Evolutionary conservation across 2,113 vertebrate genomes (phyloP).

Genomic region (Pleuronectes platessa): DNA sequence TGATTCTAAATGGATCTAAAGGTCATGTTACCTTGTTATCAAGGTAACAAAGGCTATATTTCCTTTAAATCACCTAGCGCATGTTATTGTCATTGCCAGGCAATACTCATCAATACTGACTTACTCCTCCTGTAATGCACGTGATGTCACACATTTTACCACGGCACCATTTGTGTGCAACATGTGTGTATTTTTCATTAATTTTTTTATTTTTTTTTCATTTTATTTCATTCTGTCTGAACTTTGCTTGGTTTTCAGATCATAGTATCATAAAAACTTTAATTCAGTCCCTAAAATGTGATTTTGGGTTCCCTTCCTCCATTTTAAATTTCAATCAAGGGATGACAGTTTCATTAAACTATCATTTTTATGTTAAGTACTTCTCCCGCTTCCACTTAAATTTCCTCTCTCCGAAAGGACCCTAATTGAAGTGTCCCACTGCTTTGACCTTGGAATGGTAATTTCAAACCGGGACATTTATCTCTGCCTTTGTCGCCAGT

Average conservation of each 20-base stretch:
- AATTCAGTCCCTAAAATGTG: conserved; percentile 34
- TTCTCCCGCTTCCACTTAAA: conserved; percentile 51
- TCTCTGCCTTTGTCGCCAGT: conserved; percentile 79
- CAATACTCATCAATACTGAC: background rate
- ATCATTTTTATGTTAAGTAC: conserved; percentile 73
- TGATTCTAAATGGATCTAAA: too few relatives aligned
- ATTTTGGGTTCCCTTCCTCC: conserved; percentile 39
- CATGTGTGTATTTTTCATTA: background rate
- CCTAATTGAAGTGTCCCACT: conserved; percentile 83
- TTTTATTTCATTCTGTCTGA: background rate
- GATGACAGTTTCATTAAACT: conserved; percentile 75
- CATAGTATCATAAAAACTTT: conserved; percentile 25
- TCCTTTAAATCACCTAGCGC: too few relatives aligned
- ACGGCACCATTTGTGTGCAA: background rate
- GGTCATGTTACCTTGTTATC: too few relatives aligned
- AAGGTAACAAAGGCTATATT: too few relatives aligned
- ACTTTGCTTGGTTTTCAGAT: background rate
- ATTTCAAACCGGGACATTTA: conserved; percentile 83
- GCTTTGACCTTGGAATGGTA: conserved; percentile 84
- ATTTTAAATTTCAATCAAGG: conserved; percentile 73
- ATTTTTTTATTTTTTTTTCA: background rate
- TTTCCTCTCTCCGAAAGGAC: conserved; percentile 63
- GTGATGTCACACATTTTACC: background rate
- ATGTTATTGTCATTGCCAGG: too few relatives aligned
- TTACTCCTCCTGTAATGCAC: background rate